Evolutionary conservation across 2,797 vertebrate species (phyloP).

Genomic region (Rhinoraja longicauda): DNA sequence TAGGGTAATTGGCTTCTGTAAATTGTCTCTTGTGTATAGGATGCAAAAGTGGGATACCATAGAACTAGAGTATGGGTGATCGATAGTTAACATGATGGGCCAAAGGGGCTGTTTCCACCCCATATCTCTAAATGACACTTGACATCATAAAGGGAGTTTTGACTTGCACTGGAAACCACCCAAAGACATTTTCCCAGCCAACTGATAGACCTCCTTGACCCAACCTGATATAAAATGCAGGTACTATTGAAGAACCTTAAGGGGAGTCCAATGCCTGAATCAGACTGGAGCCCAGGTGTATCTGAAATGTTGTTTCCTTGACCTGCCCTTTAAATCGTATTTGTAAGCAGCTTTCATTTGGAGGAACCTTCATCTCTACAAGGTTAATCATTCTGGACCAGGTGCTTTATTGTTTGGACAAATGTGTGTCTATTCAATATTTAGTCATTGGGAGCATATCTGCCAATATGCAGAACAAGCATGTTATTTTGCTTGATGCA

Average conservation of each 20-base stretch:
- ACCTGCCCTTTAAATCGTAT: background rate
- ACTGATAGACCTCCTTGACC: background rate
- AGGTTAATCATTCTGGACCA: background rate
- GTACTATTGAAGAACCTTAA: background rate
- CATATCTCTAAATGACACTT: background rate
- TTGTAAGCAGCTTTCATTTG: background rate
- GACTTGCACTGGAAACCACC: background rate
- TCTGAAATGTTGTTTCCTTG: background rate
- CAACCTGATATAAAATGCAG: background rate
- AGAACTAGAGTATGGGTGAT: no score
- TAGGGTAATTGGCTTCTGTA: no score
- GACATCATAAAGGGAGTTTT: background rate
- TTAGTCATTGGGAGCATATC: background rate
- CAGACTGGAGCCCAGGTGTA: background rate
- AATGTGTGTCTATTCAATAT: background rate
- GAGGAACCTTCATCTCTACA: background rate
- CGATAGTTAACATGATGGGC: no score
- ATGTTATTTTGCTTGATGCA: background rate
- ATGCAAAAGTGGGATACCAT: no score
- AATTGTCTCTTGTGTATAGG: no score
- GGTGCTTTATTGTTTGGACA: background rate
- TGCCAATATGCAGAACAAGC: background rate
- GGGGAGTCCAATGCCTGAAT: background rate
- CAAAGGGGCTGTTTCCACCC: no score
- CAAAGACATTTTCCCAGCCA: background rate